Evolutionary conservation across 2,797 vertebrate genomes (phyloP).

Genomic region (Trachurus trachurus): DNA sequence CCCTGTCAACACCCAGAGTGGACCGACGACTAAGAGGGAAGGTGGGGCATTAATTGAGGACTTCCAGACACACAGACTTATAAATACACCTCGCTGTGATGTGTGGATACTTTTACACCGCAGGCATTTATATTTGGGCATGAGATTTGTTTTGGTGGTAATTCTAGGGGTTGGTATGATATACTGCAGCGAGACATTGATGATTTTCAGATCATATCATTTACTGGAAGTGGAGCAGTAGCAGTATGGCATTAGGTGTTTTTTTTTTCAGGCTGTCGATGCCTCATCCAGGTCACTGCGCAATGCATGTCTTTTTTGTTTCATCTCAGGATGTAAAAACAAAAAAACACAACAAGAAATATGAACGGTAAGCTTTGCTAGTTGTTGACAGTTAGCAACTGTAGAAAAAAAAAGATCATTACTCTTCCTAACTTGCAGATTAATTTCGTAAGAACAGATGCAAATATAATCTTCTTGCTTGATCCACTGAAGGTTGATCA

Average conservation of each 20-base stretch:
- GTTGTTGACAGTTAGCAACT: neutral
- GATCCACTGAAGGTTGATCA: neutral
- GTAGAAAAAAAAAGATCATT: neutral
- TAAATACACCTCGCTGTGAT: constrained; percentile 39
- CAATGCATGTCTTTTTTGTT: neutral
- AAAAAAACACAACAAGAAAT: neutral
- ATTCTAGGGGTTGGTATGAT: constrained; percentile 24
- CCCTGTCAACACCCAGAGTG: constrained; percentile 43
- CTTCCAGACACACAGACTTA: constrained; percentile 48
- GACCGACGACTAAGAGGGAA: constrained; percentile 45
- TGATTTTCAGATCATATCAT: constrained; percentile 36
- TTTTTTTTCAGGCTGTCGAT: constrained; percentile 9
- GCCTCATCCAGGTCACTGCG: neutral
- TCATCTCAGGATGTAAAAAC: neutral
- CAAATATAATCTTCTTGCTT: neutral
- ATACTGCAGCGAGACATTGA: neutral
- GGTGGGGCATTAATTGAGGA: constrained; percentile 53
- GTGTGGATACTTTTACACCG: constrained; percentile 48
- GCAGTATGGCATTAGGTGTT: neutral
- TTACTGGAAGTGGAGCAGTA: constrained; percentile 32
- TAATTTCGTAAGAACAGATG: too few species aligned
- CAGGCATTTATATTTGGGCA: constrained; percentile 48
- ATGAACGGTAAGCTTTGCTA: neutral
- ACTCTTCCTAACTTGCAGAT: neutral
- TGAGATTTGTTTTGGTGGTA: constrained; percentile 46